Evolutionary conservation across 2,888 invertebrate genomes (phyloP), one percentile per base, ranked within the genome.

Genomic region (Microplitis manilae): DNA sequence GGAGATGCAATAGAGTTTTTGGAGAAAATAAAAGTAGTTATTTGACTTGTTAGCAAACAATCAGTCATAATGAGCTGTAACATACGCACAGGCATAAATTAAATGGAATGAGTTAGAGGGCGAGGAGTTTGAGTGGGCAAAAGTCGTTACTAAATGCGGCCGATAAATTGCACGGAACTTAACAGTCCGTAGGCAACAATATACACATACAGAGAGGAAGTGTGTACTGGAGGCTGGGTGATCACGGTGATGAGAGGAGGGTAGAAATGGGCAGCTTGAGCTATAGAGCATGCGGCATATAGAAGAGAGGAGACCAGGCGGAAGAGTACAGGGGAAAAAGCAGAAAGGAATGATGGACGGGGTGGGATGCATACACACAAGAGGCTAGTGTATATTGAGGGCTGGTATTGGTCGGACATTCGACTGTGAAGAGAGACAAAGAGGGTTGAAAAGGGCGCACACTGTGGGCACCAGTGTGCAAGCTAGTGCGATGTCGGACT

Each of bases 101-200:
- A 60, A 20, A 70, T 13, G 61, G 2, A 68, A 20, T 38, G 7
- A 60, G 38, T 61, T 17, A 5, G 38, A 65, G 67, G 15, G 30
- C n/a, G 65, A 41, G n/a, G 8, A 50, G 50, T 41, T 7, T 50
- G 9, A 13, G 65, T 40, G 65, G 59, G 73, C 13, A 50, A 67
- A 71, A 76, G 76, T 73, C 76, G 68, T 76, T 71, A 71, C 59
- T 67, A 77, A 77, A 68, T 41, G 68, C 73, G 64, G 17, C 73
- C 68, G 77, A 73, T 77, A 77, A 77, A 73, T 69, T 73, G 68
- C 65, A 69, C 69, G 59, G 50, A 77, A 73, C 73, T 77, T 77
- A 77, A 73, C 73, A 77, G 68, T 77, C 59, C 65, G 50, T 62
- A 68, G 17, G 70, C n/a, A 65, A 15, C 59, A 64, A 50, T 50